Percentiles rank a stretch among this genome's conserved stretches.
These are phyloP conservation scores for Datnioides undecimradiatus DNA, from an alignment of 2,113 vertebrate genomes.

Conservation along the genomic window DNA sequence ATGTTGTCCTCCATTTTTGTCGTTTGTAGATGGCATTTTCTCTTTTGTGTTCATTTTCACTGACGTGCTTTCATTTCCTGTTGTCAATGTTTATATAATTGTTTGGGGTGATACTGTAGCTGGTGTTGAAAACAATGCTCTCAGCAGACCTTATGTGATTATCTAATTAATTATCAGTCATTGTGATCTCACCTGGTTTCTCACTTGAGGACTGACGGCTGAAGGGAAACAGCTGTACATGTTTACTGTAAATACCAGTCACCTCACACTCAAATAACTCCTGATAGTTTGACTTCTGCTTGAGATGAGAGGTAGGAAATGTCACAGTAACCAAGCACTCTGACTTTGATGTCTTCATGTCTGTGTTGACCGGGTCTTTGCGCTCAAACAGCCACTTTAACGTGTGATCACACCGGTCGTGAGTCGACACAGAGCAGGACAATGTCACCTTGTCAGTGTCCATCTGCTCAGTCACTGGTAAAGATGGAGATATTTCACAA, in stretches of 20 bases:
- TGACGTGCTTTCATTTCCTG: not conserved
- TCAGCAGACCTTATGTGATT: not conserved
- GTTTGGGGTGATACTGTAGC: not conserved
- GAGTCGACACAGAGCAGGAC: not conserved
- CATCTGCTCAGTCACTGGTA: not conserved
- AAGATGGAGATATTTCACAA: not conserved
- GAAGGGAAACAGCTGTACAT: not conserved
- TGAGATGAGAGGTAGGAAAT: not conserved
- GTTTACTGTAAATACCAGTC: fast-evolving
- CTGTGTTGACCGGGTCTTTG: too few species aligned
- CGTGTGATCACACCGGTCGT: fast-evolving
- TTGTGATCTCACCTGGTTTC: constrained; percentile 9
- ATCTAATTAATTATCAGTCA: not conserved
- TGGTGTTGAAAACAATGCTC: too few species aligned
- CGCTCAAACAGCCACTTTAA: constrained; percentile 6
- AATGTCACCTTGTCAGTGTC: not conserved
- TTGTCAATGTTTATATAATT: too few species aligned
- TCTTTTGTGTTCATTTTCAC: too few species aligned
- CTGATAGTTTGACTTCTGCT: not conserved
- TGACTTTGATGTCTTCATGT: not conserved
- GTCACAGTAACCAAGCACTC: not conserved
- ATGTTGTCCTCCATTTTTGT: not conserved
- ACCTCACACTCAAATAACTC: not conserved
- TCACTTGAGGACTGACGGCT: not conserved
- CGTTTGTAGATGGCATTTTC: not conserved